These are phyloP conservation scores for Danio jaintianensis DNA, from an alignment of 2,797 vertebrate species.

Conservation along the genomic window DNA sequence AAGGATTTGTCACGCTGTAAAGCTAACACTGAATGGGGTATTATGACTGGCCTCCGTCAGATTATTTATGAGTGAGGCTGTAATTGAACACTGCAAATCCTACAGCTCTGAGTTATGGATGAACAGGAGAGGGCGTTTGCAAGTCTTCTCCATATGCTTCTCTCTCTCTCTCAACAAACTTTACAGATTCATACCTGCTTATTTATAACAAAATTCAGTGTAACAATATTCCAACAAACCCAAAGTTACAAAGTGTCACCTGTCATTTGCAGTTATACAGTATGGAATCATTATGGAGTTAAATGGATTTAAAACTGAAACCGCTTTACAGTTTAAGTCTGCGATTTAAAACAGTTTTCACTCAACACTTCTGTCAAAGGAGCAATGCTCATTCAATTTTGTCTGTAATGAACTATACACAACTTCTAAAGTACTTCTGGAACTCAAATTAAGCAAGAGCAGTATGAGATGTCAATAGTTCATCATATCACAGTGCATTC, in stretches of 20 bases:
- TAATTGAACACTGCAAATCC: conserved; percentile 67
- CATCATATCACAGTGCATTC: background rate
- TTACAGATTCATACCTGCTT: conserved; percentile 15
- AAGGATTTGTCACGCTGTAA: conserved; percentile 71
- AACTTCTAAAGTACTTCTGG: conserved; percentile 8
- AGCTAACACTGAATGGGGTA: conserved; percentile 63
- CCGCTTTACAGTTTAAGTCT: background rate
- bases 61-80: conserved; percentile 63
- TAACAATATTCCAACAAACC: no score
- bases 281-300: background rate
- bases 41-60: conserved; percentile 58
- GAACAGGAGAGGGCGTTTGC: conserved; percentile 56
- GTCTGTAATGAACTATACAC: conserved; percentile 3
- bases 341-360: background rate
- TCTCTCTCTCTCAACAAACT: conserved; percentile 28
- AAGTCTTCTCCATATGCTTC: conserved; percentile 46
- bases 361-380: background rate
- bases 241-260: background rate
- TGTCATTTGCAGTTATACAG: background rate
- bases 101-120: conserved; percentile 60
- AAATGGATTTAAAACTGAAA: background rate
- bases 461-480: conserved; percentile 2
- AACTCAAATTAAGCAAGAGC: background rate
- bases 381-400: background rate
- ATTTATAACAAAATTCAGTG: background rate